Evolutionary conservation across 2,797 vertebrate species (phyloP), one percentile per base, ranked within the genome.

Genomic region (Scolopax bukidnonensis): DNA sequence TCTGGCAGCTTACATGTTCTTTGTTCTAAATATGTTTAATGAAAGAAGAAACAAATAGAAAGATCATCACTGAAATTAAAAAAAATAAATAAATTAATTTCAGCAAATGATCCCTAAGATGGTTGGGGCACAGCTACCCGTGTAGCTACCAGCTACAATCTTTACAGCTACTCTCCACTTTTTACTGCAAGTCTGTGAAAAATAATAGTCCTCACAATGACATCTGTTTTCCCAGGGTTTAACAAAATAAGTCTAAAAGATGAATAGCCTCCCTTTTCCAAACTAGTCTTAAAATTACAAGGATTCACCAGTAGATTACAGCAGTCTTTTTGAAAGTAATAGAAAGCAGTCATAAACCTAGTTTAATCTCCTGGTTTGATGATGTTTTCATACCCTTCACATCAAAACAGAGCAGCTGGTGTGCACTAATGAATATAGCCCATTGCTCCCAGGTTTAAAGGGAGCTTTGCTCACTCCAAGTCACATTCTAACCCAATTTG

Each of bases 191-290:
- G 16, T 65, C 57, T 63, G 32, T 25, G 54, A 81, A 90, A 92
- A 75, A 78, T 68, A 87, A 76, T 2, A 67, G 6, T 63, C 30
- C 47, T 77, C 60, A 63, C 69, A 67, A 56, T 11, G 9, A 45
- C 61, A 95, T n/a, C 5, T 21, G 71, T 81, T 94, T 94, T 75
- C 38, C 51, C 41, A 15, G n/a, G 16, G 13, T 80, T 92, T 92
- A 81, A 84, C 16, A 87, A 96, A 91, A 65, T 73, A 81, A 57
- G 71, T 76, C 50, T 75, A 45, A 75, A 94, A 80, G 64, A 88
- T n/a, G 5, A 93, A 90, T n/a, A 13, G 24, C 28, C 61, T 48
- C 65, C 25, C 24, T 40, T 71, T 85, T 86, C 38, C 45, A 78
- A 88, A 87, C 10, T 8, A 24, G 30, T 17, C 41, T 80, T 61